Conservation (phyloP, 1,140 invertebrate genomes). For the Mamestra configurata region DNA sequence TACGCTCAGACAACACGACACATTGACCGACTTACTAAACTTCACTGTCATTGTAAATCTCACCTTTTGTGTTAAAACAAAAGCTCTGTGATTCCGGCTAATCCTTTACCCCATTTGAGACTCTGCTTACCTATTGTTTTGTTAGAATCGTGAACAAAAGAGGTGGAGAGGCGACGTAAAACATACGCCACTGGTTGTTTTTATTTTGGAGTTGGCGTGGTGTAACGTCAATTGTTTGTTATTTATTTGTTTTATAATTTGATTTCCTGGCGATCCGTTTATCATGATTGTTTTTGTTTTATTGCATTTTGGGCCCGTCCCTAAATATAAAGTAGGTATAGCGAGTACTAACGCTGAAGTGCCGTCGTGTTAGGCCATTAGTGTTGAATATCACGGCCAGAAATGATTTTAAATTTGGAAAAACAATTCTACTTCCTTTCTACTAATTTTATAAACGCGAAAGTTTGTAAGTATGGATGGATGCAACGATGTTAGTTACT, state of each 20-base stretch:
- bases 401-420: no score
- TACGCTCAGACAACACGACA: slow-evolving; percentile 6
- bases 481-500: no score
- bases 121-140: slow-evolving; percentile 36
- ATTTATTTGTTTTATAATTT: background rate
- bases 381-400: no score
- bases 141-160: slow-evolving; percentile 26
- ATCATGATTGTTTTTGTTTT: no score
- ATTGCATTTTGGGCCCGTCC: no score
- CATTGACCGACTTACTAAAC: slow-evolving; percentile 44
- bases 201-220: background rate
- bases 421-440: no score
- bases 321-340: no score
- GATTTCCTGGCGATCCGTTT: background rate
- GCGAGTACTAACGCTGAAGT: no score
- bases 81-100: slow-evolving; percentile 26
- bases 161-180: slow-evolving; percentile 1
- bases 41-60: slow-evolving; percentile 41
- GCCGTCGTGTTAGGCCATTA: no score
- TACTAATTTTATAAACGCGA: no score
- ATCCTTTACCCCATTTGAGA: slow-evolving; percentile 44
- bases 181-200: slow-evolving; percentile 19
- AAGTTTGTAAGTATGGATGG: no score
- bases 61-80: slow-evolving; percentile 45
- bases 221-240: background rate